Base-by-base conservation (phyloP, 64 coral and sea anemone genomes). In the Dendronephthya gigantea region DNA sequence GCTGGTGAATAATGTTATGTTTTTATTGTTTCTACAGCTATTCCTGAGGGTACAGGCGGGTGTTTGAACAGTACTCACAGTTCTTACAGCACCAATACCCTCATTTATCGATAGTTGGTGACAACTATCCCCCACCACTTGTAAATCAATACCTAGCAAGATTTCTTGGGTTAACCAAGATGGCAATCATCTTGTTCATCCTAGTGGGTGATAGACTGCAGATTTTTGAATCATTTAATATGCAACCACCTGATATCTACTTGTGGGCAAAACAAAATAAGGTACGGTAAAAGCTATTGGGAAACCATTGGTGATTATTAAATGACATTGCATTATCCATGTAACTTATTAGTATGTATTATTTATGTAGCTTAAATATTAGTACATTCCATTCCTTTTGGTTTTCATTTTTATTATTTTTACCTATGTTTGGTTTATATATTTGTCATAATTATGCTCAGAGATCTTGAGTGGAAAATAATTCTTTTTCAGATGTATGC, bases 31-130 rank as follows among this genome's bases (percentile, higher is more conserved):
- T 40, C 85, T 92, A 68, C 83, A 97, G 94, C 81, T 97, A 93
- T 30, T 97, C 94, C 88, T 97, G 94, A 97, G 94, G 94, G 5
- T 97, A 97, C 82, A 82, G 84, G 30, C 87, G 83, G 91, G 94
- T 93, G 94, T 97, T 97, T 88, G 94, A 97, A 88, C 91, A 97
- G 41, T 97, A 97, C 49, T 58, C 94, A 25, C 48, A 83, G 68
- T 97, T 97, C 94, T 90, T 97, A 90, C 89, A 90, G 87, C 94
- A 97, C 51, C 93, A 93, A 75, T 97, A 91, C 33, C 94, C 94
- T 8, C 88, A 88, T 58, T 59, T 97, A 23, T 87, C 88, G 35
- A 89, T 97, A 39, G 83, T 91, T 89, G 94, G 94, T 9, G 92
- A 93, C 49, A 93, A 97, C 85, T 97, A 93, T 30, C 94, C 94